phyloP scores from a whole-genome alignment of 1,140 invertebrate genomes.

The Tetraneura akinire region DNA sequence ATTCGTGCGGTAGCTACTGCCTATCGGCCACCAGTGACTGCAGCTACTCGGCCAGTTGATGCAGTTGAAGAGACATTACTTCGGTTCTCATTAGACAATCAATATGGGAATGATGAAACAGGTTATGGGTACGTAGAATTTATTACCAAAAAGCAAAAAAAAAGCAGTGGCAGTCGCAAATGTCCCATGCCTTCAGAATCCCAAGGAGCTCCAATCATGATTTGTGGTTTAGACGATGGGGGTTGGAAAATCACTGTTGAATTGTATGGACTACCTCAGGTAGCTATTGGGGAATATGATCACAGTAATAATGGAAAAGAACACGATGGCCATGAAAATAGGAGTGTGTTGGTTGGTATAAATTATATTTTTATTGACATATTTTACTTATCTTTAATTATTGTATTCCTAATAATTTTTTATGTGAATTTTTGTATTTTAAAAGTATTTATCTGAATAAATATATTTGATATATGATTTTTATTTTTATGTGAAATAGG shows the following conservation, averaged over 20 bases:
- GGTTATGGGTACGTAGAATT: slow-evolving; percentile 17
- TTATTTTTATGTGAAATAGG: background rate
- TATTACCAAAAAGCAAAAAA: background rate
- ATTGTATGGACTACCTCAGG: background rate
- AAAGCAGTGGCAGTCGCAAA: background rate
- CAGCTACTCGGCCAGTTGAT: slow-evolving; percentile 9
- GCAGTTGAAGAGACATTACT: slow-evolving; percentile 7
- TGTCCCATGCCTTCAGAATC: background rate
- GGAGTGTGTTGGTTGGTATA: slow-evolving; percentile 20
- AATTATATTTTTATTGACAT: background rate
- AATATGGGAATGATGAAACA: background rate
- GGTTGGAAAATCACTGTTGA: slow-evolving; percentile 33
- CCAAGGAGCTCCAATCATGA: slow-evolving; percentile 4
- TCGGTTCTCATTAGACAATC: background rate
- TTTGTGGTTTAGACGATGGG: background rate
- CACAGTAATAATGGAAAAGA: background rate
- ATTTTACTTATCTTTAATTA: background rate
- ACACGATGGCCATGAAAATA: background rate
- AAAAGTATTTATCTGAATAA: too few species aligned
- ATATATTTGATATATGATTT: background rate
- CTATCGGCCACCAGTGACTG: background rate
- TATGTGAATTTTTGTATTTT: background rate
- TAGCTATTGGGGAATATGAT: background rate
- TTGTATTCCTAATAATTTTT: background rate
- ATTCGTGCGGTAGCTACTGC: background rate